phyloP scores from a whole-genome alignment of 2,888 invertebrate genomes.

The Chrysomela aeneicollis region DNA sequence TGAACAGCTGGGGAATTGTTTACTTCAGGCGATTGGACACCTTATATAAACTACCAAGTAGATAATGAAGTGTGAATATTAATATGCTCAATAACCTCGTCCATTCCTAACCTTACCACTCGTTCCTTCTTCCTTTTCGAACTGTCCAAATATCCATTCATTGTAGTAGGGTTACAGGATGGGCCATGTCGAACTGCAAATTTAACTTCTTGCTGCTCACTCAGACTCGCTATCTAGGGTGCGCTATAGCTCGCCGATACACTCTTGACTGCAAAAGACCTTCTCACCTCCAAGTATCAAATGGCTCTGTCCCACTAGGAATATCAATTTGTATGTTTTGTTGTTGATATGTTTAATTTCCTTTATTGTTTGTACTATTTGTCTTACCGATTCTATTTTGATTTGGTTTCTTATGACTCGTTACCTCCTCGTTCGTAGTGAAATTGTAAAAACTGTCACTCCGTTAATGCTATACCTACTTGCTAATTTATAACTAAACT shows the following conservation, averaged over 20 bases:
- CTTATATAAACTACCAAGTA: constrained; percentile 25
- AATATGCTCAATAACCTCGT: constrained; percentile 15
- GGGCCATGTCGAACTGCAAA: constrained; percentile 44
- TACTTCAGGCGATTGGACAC: neutral
- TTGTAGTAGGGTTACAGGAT: constrained; percentile 44
- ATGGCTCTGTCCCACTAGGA: constrained; percentile 65
- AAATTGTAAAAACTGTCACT: constrained; percentile 37
- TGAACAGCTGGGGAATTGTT: neutral
- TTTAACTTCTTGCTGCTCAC: constrained; percentile 50
- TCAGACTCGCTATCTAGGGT: constrained; percentile 51
- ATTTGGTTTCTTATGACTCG: constrained; percentile 53
- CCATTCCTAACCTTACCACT: constrained; percentile 16
- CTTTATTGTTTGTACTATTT: constrained; percentile 56
- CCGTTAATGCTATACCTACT: constrained; percentile 12
- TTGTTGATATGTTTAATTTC: constrained; percentile 61
- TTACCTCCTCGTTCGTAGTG: constrained; percentile 61
- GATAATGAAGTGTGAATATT: constrained; percentile 28
- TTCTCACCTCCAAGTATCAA: constrained; percentile 68
- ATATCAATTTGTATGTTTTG: constrained; percentile 63
- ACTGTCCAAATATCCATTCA: constrained; percentile 38
- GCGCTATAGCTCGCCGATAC: constrained; percentile 55
- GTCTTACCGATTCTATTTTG: constrained; percentile 33
- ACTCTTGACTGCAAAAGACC: constrained; percentile 59
- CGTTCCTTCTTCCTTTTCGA: constrained; percentile 33
- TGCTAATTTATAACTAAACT: constrained; percentile 11